These are phyloP conservation scores for Alethe castanea DNA, from an alignment of 2,113 vertebrate genomes.

Conservation along the genomic window DNA sequence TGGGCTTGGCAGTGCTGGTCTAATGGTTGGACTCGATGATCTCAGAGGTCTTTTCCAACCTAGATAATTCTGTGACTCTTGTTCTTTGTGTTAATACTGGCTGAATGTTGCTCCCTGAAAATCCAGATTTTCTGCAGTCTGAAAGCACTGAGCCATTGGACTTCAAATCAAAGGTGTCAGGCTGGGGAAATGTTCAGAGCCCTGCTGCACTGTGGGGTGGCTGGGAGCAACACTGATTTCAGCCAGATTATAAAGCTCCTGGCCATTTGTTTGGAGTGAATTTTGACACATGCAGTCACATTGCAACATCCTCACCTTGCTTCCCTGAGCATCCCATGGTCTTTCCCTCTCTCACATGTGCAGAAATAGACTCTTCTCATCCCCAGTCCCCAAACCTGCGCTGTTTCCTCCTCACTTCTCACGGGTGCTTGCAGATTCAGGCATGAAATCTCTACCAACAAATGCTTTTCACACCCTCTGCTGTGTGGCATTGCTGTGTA, in stretches of 20 bases:
- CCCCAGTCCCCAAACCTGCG: rapidly evolving
- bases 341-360: neutral
- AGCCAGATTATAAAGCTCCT: neutral
- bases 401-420: neutral
- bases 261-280: neutral
- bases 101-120: neutral
- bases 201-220: neutral
- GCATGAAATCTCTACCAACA: neutral
- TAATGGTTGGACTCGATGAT: neutral
- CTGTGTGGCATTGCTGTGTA: neutral
- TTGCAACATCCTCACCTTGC: neutral
- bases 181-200: neutral
- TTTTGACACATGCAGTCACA: neutral
- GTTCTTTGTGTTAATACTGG: neutral
- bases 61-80: neutral
- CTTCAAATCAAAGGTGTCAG: neutral
- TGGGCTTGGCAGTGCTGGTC: neutral
- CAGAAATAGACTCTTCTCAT: neutral
- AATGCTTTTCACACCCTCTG: neutral
- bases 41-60: neutral
- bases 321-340: neutral
- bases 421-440: neutral
- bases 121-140: neutral
- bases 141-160: neutral
- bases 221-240: neutral